Evolutionary conservation across 1,140 invertebrate genomes (phyloP).

Genomic region (Uloborus diversus): DNA sequence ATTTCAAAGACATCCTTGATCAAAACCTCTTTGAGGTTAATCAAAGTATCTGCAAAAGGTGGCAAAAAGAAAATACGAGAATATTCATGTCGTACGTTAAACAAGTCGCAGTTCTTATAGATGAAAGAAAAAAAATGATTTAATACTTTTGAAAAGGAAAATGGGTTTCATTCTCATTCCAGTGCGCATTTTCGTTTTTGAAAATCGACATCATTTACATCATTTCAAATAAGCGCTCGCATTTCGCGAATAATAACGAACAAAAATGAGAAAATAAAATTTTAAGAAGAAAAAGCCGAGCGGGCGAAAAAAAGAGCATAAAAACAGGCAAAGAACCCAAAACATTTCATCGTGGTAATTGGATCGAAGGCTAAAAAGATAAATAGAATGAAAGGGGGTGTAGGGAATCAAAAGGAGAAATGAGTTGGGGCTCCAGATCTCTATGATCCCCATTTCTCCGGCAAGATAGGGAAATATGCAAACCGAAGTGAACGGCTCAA

Average conservation of each 20-base stretch:
- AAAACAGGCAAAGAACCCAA: conserved; percentile 6
- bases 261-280: background rate
- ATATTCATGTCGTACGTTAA: too few relatives aligned
- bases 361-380: conserved; percentile 19
- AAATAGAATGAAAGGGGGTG: background rate
- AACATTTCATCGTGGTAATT: conserved; percentile 50
- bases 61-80: too few relatives aligned
- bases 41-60: too few relatives aligned
- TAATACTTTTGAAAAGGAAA: too few relatives aligned
- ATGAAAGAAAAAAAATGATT: too few relatives aligned
- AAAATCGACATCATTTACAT: conserved; percentile 31
- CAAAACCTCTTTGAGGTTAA: too few relatives aligned
- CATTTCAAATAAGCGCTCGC: conserved; percentile 23
- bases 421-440: conserved; percentile 30
- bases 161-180: too few relatives aligned
- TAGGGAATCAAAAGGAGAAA: conserved; percentile 45
- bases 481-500: conserved; percentile 43
- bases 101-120: too few relatives aligned
- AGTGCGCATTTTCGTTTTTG: too few relatives aligned
- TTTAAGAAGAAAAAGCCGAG: background rate
- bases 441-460: conserved; percentile 14
- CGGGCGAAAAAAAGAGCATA: background rate
- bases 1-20: too few relatives aligned
- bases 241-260: conserved; percentile 12
- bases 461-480: conserved; percentile 45